Percentiles rank a stretch among this genome's conserved stretches.
Evolutionary conservation across 2,797 vertebrate species (phyloP).

Genomic region (Hoplostethus atlanticus): DNA sequence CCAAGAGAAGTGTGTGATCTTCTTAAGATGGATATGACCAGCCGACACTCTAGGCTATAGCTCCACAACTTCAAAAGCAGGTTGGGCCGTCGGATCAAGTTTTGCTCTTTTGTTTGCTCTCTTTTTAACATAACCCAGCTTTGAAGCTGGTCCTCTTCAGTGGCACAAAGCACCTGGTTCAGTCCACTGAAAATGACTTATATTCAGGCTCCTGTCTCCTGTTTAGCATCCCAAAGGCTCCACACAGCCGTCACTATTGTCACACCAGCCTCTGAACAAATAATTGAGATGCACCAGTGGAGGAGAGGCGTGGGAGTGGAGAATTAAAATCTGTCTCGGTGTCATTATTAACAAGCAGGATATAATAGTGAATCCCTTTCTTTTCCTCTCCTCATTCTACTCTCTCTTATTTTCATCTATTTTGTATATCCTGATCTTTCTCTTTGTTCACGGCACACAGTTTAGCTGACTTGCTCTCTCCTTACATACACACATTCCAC

Average conservation of each 20-base stretch:
- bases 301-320: conserved; percentile 83
- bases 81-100: conserved; percentile 88
- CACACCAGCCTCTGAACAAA: conserved; percentile 92
- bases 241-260: conserved; percentile 66
- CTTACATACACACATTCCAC: no score
- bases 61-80: conserved; percentile 93
- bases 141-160: conserved; percentile 94
- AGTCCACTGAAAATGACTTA: conserved; percentile 78
- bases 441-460: not conserved
- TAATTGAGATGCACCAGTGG: conserved; percentile 92
- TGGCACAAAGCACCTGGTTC: conserved; percentile 84
- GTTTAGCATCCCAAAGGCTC: conserved; percentile 95
- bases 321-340: conserved; percentile 63
- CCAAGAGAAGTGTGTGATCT: conserved; percentile 33
- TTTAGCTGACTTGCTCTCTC: not conserved
- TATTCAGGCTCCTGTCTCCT: conserved; percentile 87
- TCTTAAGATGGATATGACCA: conserved; percentile 69
- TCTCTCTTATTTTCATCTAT: not conserved
- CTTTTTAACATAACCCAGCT: conserved; percentile 90
- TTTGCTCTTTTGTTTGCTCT: conserved; percentile 79
- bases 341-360: conserved; percentile 55
- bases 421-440: not conserved
- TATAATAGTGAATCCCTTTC: conserved; percentile 25
- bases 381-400: conserved; percentile 11
- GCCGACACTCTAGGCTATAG: conserved; percentile 71